These are phyloP conservation scores for Sebastes variabilis DNA, from an alignment of 2,797 vertebrate species.

Conservation along the genomic window DNA sequence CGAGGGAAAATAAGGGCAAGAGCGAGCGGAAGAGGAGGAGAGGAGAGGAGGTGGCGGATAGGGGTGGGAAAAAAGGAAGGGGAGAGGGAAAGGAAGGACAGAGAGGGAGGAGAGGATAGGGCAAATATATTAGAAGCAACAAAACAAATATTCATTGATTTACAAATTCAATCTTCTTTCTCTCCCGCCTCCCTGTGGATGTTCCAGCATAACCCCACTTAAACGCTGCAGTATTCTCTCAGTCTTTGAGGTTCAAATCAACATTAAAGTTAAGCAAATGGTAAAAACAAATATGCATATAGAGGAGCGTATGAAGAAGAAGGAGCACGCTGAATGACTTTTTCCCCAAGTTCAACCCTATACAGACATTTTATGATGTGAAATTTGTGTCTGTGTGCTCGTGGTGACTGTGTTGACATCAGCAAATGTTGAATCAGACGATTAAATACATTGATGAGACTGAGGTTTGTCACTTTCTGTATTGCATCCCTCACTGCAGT, in stretches of 20 bases:
- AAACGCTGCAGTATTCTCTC: slow-evolving; percentile 17
- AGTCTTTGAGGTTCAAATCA: slow-evolving; percentile 32
- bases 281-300: slow-evolving; percentile 29
- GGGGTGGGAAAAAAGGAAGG: not conserved
- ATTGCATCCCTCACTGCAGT: not conserved
- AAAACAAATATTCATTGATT: slow-evolving; percentile 68
- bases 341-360: slow-evolving; percentile 8
- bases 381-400: not conserved
- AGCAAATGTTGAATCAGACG: slow-evolving; percentile 30
- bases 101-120: slow-evolving; percentile 18
- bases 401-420: not conserved
- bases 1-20: slow-evolving; percentile 41
- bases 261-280: slow-evolving; percentile 37
- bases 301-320: not conserved
- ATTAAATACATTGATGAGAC: slow-evolving; percentile 28
- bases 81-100: not conserved
- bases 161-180: slow-evolving; percentile 66
- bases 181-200: slow-evolving; percentile 15
- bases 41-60: not conserved
- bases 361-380: not conserved
- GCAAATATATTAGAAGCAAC: slow-evolving; percentile 45
- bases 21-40: not conserved
- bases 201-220: slow-evolving; percentile 18
- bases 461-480: slow-evolving; percentile 6
- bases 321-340: not conserved